A percentile compares a stretch with the other conserved stretches of the same genome.
Evolutionary conservation across 2,888 invertebrate species (phyloP).

Genomic region (Azorinus chamasolen): DNA sequence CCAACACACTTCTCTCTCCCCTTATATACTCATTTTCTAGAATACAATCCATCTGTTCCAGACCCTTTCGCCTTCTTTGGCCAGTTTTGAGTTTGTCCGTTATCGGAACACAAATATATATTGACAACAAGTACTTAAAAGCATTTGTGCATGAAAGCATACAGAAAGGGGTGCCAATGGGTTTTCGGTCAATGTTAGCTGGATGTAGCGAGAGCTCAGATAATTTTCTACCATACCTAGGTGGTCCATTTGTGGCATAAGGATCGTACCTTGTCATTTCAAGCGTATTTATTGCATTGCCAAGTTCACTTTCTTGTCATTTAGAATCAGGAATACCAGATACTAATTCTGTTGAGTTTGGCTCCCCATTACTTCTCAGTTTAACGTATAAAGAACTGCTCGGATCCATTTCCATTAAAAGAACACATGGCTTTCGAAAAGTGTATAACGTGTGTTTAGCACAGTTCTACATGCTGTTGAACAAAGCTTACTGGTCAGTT

Average conservation of each 20-base stretch:
- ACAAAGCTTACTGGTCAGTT: slow-evolving; percentile 55
- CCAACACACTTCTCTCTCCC: not conserved
- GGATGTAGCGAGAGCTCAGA: slow-evolving; percentile 51
- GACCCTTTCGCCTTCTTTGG: slow-evolving; percentile 29
- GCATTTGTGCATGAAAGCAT: slow-evolving; percentile 46
- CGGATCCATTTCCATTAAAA: slow-evolving; percentile 38
- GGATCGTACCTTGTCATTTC: slow-evolving; percentile 39
- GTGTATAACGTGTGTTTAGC: slow-evolving; percentile 43
- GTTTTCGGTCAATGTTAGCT: slow-evolving; percentile 60
- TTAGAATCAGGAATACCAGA: slow-evolving; percentile 40
- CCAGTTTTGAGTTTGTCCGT: slow-evolving; percentile 49
- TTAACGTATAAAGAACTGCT: slow-evolving; percentile 25
- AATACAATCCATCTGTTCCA: not conserved
- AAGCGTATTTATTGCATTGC: slow-evolving; percentile 32
- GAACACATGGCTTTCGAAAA: slow-evolving; percentile 32
- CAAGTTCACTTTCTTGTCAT: slow-evolving; percentile 38
- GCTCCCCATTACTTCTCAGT: too few species aligned
- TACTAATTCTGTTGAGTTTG: not conserved
- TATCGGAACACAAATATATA: slow-evolving; percentile 46
- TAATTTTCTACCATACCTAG: slow-evolving; percentile 56
- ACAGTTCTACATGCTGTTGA: slow-evolving; percentile 61
- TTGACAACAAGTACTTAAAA: slow-evolving; percentile 40
- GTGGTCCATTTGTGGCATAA: slow-evolving; percentile 59
- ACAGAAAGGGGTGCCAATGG: slow-evolving; percentile 56
- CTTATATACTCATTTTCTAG: not conserved